Conservation (phyloP, 2,113 vertebrate genomes). For the Butorides virescens region DNA sequence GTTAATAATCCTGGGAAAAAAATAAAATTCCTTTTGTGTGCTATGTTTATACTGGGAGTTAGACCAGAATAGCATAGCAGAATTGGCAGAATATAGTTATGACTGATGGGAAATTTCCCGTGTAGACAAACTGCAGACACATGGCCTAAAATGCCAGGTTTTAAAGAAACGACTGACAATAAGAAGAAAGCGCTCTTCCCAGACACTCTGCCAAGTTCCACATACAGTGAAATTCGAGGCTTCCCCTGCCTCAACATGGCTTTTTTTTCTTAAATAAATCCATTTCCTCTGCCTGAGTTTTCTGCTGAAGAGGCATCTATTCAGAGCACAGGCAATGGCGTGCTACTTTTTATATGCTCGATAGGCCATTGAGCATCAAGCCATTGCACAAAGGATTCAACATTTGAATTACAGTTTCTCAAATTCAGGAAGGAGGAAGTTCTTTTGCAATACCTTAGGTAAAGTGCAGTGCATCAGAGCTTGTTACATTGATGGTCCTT, state of each 20-base stretch:
- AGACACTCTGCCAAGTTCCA: not conserved
- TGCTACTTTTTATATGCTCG: not conserved
- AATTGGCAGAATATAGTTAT: not conserved
- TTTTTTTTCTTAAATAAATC: not conserved
- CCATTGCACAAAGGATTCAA: not conserved
- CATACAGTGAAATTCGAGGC: not conserved
- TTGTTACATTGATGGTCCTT: slow-evolving; percentile 7
- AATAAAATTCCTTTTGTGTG: not conserved
- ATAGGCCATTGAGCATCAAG: not conserved
- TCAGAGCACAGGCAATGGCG: not conserved
- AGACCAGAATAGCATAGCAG: not conserved
- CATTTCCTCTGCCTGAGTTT: not conserved
- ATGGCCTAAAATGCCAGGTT: not conserved
- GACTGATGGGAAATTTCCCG: not conserved
- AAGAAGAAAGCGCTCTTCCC: not conserved
- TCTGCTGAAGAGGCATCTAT: not conserved
- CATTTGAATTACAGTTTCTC: not conserved
- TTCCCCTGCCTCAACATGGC: not conserved
- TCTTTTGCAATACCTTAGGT: not conserved
- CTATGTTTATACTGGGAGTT: not conserved
- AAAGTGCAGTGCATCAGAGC: slow-evolving; percentile 11
- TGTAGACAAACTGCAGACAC: not conserved
- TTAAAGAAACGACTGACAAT: not conserved
- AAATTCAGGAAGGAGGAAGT: not conserved
- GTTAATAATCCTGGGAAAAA: not conserved